Conservation (phyloP, 1,140 invertebrate species). For the Andrena cerasifolii region DNA sequence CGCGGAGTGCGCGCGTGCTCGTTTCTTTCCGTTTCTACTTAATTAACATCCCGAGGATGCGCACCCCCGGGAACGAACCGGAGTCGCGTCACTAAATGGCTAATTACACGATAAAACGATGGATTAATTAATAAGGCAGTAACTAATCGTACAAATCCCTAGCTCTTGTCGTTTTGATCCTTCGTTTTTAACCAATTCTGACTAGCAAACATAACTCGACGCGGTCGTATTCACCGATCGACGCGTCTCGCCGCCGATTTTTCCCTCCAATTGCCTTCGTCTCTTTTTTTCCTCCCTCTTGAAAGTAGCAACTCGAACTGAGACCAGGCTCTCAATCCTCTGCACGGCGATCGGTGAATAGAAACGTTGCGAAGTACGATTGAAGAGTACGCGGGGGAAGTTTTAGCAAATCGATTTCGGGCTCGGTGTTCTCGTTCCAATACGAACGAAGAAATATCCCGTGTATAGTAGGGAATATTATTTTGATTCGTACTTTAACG, state of each 20-base stretch:
- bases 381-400: constrained; percentile 52
- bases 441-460: constrained; percentile 25
- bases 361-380: constrained; percentile 56
- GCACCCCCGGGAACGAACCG: constrained; percentile 25
- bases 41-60: constrained; percentile 38
- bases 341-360: constrained; percentile 41
- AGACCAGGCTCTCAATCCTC: constrained; percentile 23
- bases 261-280: background rate
- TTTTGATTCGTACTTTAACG: background rate
- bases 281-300: background rate
- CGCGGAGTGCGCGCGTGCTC: constrained; percentile 10
- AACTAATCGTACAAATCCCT: constrained; percentile 66
- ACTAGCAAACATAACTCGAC: constrained; percentile 80
- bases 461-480: background rate
- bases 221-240: constrained; percentile 70
- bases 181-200: constrained; percentile 79
- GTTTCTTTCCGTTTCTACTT: constrained; percentile 16
- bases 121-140: constrained; percentile 66
- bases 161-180: constrained; percentile 67
- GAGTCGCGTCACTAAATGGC: constrained; percentile 45
- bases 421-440: constrained; percentile 8
- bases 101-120: constrained; percentile 52
- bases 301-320: constrained; percentile 51
- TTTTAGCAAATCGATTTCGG: too few species aligned
- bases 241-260: constrained; percentile 1